Base-by-base conservation (phyloP, 2,797 vertebrate species). In the Enteromius unitaeniatus region DNA sequence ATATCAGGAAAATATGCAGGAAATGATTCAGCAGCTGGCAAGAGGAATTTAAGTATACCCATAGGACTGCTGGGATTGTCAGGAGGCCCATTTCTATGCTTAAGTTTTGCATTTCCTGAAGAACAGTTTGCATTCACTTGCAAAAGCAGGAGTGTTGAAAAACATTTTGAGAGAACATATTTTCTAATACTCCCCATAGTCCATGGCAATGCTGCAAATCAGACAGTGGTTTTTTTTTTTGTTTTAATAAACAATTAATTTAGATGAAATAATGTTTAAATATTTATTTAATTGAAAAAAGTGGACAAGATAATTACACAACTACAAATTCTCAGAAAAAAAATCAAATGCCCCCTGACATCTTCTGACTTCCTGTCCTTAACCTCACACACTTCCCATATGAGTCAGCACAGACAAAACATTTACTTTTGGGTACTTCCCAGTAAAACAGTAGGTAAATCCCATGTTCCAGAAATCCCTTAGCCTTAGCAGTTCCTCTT, bases 1-100 rank as follows among this genome's bases (percentile, higher is more conserved):
- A 79, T 62, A 80, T 17, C 3, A 23, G 11, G 47, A 26, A 69
- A 53, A 64, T 45, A 40, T 7, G 11, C 19, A 6, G 26, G 28
- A 60, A 64, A 42, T 11, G 17, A 42, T 55, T 47, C 42, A 40
- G 51, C 78, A 72, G 65, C 72, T 81, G 72, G 14, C 65, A 21
- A 64, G 49, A 70, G 40, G 34, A 70, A 81, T 84, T 77, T 47
- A 64, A 60, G 26, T 37, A 23, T 76, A 64, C 23, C n/a, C 28
- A 47, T 31, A 45, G 74, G 83, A 17, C 21, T 19, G 17, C 21
- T 19, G n/a, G 49, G n/a, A 62, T 70, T 70, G 31, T 65, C 4
- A 5, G 45, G 23, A 37, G 19, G 34, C 60, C 42, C 58, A 26
- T 62, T 58, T 58, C 9, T 58, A 23, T 58, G 53, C 3, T 2